phyloP scores from a whole-genome alignment of 2,888 invertebrate genomes.

The Mamestra brassicae region DNA sequence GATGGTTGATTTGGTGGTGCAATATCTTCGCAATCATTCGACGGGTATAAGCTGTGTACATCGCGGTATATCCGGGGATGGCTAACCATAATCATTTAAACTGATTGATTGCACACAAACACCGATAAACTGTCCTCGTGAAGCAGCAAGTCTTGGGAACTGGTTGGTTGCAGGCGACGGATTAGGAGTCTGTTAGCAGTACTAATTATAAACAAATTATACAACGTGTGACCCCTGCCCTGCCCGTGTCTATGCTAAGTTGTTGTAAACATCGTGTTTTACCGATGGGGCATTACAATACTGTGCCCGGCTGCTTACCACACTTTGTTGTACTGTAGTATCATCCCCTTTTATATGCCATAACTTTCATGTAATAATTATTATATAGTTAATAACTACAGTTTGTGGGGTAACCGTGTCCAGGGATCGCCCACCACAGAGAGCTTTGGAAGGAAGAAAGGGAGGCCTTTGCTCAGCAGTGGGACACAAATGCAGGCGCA shows the following conservation, averaged over 20 bases:
- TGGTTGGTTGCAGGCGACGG: conserved; percentile 12
- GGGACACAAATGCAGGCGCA: too few species aligned
- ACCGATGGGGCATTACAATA: conserved; percentile 2
- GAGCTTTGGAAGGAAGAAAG: too few species aligned
- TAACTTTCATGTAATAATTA: not conserved
- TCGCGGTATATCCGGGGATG: too few species aligned
- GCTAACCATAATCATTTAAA: too few species aligned
- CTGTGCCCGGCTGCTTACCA: not conserved
- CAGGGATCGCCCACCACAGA: too few species aligned
- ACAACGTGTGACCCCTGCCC: conserved; percentile 41
- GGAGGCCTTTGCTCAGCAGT: too few species aligned
- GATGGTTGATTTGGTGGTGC: too few species aligned
- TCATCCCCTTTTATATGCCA: not conserved
- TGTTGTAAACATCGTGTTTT: conserved; percentile 3
- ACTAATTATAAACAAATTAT: conserved; percentile 37
- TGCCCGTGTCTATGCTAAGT: conserved; percentile 24
- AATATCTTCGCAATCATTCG: too few species aligned
- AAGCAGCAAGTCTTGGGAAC: conserved; percentile 14
- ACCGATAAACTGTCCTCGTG: not conserved
- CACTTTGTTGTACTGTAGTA: not conserved
- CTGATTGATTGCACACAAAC: too few species aligned
- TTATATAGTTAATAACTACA: not conserved
- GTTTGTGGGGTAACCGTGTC: too few species aligned
- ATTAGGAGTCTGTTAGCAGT: conserved; percentile 20
- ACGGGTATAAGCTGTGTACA: too few species aligned